Conservation (phyloP, 2,113 vertebrate species). For the Dinomys branickii region DNA sequence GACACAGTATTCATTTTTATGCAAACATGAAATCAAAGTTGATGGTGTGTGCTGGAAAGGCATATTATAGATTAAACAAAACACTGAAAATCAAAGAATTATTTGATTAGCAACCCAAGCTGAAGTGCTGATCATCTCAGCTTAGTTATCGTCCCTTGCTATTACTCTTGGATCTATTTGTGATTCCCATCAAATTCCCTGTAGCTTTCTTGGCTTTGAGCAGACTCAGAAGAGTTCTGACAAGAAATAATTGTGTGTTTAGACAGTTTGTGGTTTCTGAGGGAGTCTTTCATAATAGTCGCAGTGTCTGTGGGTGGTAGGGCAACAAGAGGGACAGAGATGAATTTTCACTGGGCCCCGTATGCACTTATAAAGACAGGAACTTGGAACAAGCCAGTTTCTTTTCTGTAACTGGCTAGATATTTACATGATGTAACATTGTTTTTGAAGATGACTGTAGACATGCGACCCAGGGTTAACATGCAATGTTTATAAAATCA, state of each 20-base stretch:
- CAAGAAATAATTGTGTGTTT: constrained; percentile 83
- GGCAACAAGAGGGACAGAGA: constrained; percentile 57
- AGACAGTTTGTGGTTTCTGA: constrained; percentile 80
- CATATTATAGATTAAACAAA: constrained; percentile 69
- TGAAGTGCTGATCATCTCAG: constrained; percentile 78
- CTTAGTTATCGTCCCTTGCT: constrained; percentile 73
- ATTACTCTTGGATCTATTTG: constrained; percentile 80
- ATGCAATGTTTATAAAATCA: constrained; percentile 72
- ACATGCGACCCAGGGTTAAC: constrained; percentile 65
- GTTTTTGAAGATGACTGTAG: constrained; percentile 74
- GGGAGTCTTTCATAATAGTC: constrained; percentile 79
- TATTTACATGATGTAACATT: constrained; percentile 66
- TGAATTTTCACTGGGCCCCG: constrained; percentile 45
- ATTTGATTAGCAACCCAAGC: constrained; percentile 83
- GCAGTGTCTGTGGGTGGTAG: constrained; percentile 64
- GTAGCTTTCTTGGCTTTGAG: constrained; percentile 81
- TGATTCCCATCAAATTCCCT: constrained; percentile 79
- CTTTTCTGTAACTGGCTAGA: constrained; percentile 72
- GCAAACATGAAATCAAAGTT: constrained; percentile 63
- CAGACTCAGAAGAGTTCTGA: constrained; percentile 79
- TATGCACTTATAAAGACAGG: constrained; percentile 72
- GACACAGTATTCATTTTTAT: constrained; percentile 63
- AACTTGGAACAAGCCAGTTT: constrained; percentile 73
- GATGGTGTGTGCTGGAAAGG: constrained; percentile 58
- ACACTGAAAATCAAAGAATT: constrained; percentile 83